These are phyloP conservation scores for Eueides isabella DNA, from an alignment of 1,140 invertebrate species.

Conservation along the genomic window DNA sequence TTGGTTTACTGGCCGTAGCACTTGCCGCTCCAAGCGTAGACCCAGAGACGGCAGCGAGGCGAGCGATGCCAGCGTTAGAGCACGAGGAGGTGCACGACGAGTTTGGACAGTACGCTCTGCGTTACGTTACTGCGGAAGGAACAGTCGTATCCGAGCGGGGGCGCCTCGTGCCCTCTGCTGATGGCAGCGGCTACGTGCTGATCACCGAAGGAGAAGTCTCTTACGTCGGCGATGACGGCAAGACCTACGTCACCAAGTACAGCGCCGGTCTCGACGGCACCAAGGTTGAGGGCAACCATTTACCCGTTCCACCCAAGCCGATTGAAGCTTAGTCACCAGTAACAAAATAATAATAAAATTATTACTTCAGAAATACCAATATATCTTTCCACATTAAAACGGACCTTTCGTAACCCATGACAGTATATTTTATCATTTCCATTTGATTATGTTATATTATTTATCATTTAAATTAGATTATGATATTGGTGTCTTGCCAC, in stretches of 20 bases:
- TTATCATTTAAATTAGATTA: no score
- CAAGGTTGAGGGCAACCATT: not conserved
- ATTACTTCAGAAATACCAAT: not conserved
- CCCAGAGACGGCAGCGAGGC: constrained; percentile 16
- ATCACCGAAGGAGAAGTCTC: not conserved
- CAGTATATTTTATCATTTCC: no score
- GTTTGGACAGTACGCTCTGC: constrained; percentile 53
- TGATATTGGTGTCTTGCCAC: no score
- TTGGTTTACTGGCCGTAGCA: not conserved
- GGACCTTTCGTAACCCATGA: no score
- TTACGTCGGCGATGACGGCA: not conserved
- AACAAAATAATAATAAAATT: not conserved
- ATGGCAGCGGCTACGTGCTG: constrained; percentile 36
- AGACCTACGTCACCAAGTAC: constrained; percentile 6
- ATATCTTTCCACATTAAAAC: no score
- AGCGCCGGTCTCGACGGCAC: not conserved
- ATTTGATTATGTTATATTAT: no score
- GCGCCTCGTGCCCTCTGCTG: constrained; percentile 54
- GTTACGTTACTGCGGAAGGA: constrained; percentile 69
- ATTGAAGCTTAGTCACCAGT: constrained; percentile 7
- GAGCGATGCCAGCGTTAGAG: constrained; percentile 48
- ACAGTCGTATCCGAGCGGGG: constrained; percentile 47
- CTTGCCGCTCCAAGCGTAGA: not conserved
- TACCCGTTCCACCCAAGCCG: not conserved
- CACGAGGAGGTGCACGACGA: constrained; percentile 45